Conservation (phyloP, 2,797 vertebrate species). For the Sebastes miniatus region DNA sequence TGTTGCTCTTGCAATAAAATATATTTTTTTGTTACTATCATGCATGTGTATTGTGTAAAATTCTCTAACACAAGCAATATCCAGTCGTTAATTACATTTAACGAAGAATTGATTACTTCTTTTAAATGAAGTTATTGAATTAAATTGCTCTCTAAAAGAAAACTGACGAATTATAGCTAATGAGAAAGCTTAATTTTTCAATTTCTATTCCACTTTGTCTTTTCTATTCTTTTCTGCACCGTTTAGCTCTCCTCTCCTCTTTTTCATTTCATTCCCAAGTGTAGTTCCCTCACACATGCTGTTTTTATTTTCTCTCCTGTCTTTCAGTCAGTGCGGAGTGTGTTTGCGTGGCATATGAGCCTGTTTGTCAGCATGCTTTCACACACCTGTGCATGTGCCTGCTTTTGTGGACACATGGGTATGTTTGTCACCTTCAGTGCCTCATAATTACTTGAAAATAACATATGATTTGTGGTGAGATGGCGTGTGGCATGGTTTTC, state of each 20-base stretch:
- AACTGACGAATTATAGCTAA: background rate
- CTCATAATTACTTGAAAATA: conserved; percentile 26
- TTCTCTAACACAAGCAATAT: background rate
- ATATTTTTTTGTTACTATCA: background rate
- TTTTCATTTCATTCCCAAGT: background rate
- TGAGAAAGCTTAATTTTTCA: background rate
- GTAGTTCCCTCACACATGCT: background rate
- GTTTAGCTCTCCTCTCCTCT: background rate
- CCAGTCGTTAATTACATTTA: background rate
- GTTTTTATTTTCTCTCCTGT: background rate
- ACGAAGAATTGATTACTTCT: background rate
- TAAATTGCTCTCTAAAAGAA: background rate
- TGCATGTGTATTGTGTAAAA: background rate
- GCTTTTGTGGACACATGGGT: background rate
- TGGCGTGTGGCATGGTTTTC: background rate
- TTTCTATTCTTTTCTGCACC: background rate
- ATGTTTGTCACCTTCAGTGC: conserved; percentile 13
- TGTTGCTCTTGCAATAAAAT: background rate
- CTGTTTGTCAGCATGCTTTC: conserved; percentile 3
- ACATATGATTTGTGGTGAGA: background rate
- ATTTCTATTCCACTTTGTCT: background rate
- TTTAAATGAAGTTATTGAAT: background rate
- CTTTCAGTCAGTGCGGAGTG: background rate
- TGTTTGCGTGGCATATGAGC: background rate
- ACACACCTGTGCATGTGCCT: background rate